phyloP scores from a whole-genome alignment of 2,888 invertebrate genomes.

The Drosophila gaucha region DNA sequence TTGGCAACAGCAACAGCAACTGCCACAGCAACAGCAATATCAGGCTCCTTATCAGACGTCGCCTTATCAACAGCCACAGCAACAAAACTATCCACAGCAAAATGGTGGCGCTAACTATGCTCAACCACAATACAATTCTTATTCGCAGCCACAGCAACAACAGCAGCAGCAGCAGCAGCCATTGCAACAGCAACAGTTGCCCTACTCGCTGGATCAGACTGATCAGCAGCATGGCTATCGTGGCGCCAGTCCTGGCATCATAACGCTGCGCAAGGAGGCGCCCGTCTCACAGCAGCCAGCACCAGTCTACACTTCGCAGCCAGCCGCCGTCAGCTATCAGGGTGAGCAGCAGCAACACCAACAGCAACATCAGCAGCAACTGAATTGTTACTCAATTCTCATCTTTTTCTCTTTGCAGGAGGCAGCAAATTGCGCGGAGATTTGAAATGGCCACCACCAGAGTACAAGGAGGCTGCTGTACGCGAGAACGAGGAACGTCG shows the following conservation, averaged over 20 bases:
- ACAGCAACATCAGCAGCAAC: background rate
- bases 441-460: slow-evolving; percentile 94
- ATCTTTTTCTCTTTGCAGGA: slow-evolving; percentile 84
- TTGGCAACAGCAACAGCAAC: slow-evolving; percentile 55
- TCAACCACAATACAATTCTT: slow-evolving; percentile 84
- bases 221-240: slow-evolving; percentile 77
- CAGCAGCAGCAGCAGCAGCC: slow-evolving; percentile 55
- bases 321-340: slow-evolving; percentile 90
- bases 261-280: slow-evolving; percentile 88
- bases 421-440: slow-evolving; percentile 94
- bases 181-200: slow-evolving; percentile 56
- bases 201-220: slow-evolving; percentile 78
- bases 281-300: slow-evolving; percentile 91
- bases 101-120: slow-evolving; percentile 76
- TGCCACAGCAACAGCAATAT: slow-evolving; percentile 56
- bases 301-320: slow-evolving; percentile 91
- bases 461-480: slow-evolving; percentile 90
- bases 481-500: slow-evolving; percentile 90
- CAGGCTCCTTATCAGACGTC: slow-evolving; percentile 66
- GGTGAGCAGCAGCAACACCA: slow-evolving; percentile 84
- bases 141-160: slow-evolving; percentile 82
- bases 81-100: slow-evolving; percentile 78
- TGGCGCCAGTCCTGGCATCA: slow-evolving; percentile 86
- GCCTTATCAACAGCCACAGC: slow-evolving; percentile 64
- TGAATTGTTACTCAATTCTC: no score